phyloP scores from a whole-genome alignment of 2,113 vertebrate genomes.

The Grus americana region DNA sequence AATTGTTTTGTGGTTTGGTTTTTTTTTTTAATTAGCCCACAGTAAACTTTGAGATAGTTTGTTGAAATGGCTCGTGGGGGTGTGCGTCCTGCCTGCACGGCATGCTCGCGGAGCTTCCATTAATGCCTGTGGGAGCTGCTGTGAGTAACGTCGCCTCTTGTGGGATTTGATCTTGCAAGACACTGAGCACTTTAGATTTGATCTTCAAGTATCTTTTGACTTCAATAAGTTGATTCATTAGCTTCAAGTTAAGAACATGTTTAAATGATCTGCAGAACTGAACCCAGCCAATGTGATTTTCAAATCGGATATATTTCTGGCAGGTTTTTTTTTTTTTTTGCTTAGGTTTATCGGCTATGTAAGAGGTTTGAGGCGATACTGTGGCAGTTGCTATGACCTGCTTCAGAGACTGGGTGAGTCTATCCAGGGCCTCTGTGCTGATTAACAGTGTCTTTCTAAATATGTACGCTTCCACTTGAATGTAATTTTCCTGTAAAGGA shows the following conservation, averaged over 20 bases:
- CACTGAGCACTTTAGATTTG: neutral
- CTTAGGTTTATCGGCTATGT: neutral
- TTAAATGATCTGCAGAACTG: neutral
- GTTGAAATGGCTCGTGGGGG: neutral
- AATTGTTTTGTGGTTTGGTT: neutral
- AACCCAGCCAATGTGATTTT: neutral
- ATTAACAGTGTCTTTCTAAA: neutral
- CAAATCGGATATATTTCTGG: neutral
- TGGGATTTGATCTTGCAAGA: neutral
- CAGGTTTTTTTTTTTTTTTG: neutral
- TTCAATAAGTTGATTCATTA: neutral
- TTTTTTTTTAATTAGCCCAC: neutral
- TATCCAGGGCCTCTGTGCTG: neutral
- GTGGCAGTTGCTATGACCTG: neutral
- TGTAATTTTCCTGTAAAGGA: neutral
- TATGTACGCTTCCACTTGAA: rapidly evolving
- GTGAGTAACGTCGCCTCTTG: rapidly evolving
- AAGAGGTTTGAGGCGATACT: neutral
- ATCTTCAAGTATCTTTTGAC: neutral
- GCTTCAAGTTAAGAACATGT: neutral
- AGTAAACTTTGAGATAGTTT: neutral
- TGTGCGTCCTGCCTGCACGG: rapidly evolving
- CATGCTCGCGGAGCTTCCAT: neutral
- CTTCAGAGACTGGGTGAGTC: neutral
- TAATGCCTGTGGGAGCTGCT: rapidly evolving